Evolutionary conservation across 2,113 vertebrate genomes (phyloP), one percentile per base, ranked within the genome.

Genomic region (Serilophus lunatus): DNA sequence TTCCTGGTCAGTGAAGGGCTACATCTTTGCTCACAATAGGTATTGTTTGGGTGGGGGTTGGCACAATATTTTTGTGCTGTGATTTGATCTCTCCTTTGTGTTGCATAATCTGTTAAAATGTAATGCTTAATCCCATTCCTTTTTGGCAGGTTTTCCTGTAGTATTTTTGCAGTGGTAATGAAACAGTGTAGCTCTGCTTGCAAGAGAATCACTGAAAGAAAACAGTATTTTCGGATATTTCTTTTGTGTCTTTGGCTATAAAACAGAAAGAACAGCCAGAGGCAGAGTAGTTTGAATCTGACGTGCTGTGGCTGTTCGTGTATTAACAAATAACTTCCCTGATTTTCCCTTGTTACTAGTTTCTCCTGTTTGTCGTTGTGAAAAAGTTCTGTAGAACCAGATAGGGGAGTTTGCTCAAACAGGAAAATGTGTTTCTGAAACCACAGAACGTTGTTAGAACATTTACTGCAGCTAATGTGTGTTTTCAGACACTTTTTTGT

Each of bases 31-130:
- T 92, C 76, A 91, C 88, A 94, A 68, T 91, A 59, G 47, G 6
- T 86, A 84, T 95, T 95, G 84, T 94, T 91, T 92, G 56, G 8
- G 56, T 66, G 44, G 71, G 35, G 45, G 22, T 19, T 91, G 81
- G n/a, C 71, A 60, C 50, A 20, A 20, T 63, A 33, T 59, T 84
- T 90, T 76, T 92, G 44, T 91, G 65, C 78, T 95, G 49, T 47
- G 49, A 54, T 88, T 83, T 71, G 88, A 83, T 91, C 79, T 86
- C 42, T 61, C 2, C 3, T 91, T 96, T 90, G 29, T 80, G 18
- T 79, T 61, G 47, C 79, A 66, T 86, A 53, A 86, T 81, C 64
- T 77, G 26, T 91, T 90, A 92, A 84, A 86, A 88, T 69, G 18
- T 68, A 70, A 28, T 66, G 36, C 63, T 86, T 90, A 82, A 78